Base-by-base conservation (phyloP, 2,113 vertebrate species). In the Carollia perspicillata region DNA sequence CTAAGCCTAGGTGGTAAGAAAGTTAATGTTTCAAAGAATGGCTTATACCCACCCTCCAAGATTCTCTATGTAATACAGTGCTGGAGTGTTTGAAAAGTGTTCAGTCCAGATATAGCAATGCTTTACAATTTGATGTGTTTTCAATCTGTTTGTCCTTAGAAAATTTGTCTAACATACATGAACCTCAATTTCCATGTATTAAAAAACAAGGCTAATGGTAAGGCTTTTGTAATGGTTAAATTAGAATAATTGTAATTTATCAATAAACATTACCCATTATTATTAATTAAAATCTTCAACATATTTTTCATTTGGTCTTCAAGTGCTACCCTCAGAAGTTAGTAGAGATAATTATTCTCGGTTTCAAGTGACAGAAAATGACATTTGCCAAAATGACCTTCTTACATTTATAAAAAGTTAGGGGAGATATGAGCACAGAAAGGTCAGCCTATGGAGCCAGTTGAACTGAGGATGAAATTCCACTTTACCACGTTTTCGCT, bases 221-320 rank as follows among this genome's bases (percentile, higher is more conserved):
- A 1, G 11, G 2, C 26, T 78, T 94, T 53, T 44, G 4, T 53
- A 66, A 77, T 91, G 47, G 8, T 85, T 91, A 84, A 63, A 20
- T 93, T 53, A 89, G 44, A 81, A 77, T 60, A 89, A 63, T 17
- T 22, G 3, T 63, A 51, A 68, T 92, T 92, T 93, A 16, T 93
- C 71, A 92, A 9, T 88, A 68, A 80, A 86, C 69, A 65, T 42
- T 63, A 23, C 9, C 20, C 9, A 28, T 33, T 90, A 47, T 10
- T 90, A 60, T 40, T 84, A 23, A 78, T 53, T 37, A 75, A 84
- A 68, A 47, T 66, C 28, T 87, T 89, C 90, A 42, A n/a, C 5
- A 40, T 35, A 40, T 42, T 26, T 33, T 55, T 53, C 11, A 58
- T 86, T 95, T 84, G 8, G 14, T 77, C 20, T 33, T 86, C 16